Evolutionary conservation across 2,113 vertebrate genomes (phyloP), one percentile per base, ranked within the genome.

Genomic region (Monarcha castaneiventris): DNA sequence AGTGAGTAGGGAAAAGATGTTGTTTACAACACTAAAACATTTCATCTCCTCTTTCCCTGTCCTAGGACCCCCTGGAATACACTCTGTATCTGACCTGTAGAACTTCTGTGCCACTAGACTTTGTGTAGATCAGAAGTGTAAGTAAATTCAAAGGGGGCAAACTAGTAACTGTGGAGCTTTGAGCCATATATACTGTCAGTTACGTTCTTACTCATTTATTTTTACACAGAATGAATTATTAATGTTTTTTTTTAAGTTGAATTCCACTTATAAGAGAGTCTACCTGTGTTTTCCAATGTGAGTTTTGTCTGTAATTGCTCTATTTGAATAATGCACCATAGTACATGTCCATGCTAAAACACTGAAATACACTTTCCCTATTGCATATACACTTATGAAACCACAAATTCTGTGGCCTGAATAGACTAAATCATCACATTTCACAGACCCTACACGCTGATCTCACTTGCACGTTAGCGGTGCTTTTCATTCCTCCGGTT

Each of bases 401-500:
- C 25, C 29, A 87, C 13, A n/a, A 54, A 9, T 59, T 67, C 51
- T 59, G 35, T 21, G 29, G 26, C 37, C 35, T 79, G 23, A 90
- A 49, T 11, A 63, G 48, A 67, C 55, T n/a, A 69, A 74, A 81
- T 37, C 59, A 66, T 89, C 41, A 52, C 10, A 39, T 13, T 66
- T 54, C 23, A n/a, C 4, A 62, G 59, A 87, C 35, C 43, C 23
- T 62, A 27, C 32, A 48, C 0, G 0, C 29, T 2, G 8, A 54
- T 35, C 41, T 64, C 15, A 39, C 33, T 37, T 51, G 11, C 23
- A 62, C 0, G 0, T 19, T 49, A 54, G 14, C 4, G 10, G 26
- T 0, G 1, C 29, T 51, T 32, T 68, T 68, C 23, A 37, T 67
- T 79, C 43, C 62, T 84, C 7, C 49, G n/a, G n/a, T 5, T 80